A percentile compares a stretch with the other conserved stretches of the same genome.
Conservation (phyloP, 2,888 invertebrate species). For the Tetrapedia diversipes region DNA sequence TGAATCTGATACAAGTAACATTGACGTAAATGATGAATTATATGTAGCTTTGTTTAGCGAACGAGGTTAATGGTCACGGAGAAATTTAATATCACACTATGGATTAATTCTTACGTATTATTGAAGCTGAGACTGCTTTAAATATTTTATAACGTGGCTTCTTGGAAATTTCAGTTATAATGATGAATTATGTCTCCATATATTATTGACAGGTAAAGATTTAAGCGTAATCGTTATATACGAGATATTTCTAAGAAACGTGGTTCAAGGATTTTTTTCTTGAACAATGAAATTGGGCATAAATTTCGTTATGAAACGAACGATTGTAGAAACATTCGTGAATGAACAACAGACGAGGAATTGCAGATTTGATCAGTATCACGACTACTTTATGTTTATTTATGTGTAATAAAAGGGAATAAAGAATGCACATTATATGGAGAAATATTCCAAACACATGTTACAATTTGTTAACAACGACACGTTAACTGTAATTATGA, state of each 20-base stretch:
- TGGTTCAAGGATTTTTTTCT: slow-evolving; percentile 15
- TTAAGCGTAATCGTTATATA: slow-evolving; percentile 9
- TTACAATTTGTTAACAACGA: too few species aligned
- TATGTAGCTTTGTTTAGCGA: not conserved
- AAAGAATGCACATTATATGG: too few species aligned
- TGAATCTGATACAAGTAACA: too few species aligned
- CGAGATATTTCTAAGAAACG: slow-evolving; percentile 16
- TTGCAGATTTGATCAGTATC: not conserved
- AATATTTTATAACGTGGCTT: not conserved
- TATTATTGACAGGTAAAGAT: slow-evolving; percentile 6
- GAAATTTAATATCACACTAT: not conserved
- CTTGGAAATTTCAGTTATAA: not conserved
- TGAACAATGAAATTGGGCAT: slow-evolving; percentile 13
- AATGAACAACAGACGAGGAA: slow-evolving; percentile 22
- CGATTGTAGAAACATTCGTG: not conserved
- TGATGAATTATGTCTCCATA: slow-evolving; percentile 22
- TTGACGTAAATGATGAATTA: too few species aligned
- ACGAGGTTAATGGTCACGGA: too few species aligned
- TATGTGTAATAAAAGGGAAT: too few species aligned
- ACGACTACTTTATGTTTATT: too few species aligned
- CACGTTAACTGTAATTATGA: too few species aligned
- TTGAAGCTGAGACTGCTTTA: not conserved
- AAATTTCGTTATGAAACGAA: not conserved
- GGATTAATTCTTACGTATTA: not conserved
- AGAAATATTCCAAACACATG: too few species aligned